These are phyloP conservation scores for Chromis chromis DNA, from an alignment of 2,797 vertebrate genomes.

Conservation along the genomic window DNA sequence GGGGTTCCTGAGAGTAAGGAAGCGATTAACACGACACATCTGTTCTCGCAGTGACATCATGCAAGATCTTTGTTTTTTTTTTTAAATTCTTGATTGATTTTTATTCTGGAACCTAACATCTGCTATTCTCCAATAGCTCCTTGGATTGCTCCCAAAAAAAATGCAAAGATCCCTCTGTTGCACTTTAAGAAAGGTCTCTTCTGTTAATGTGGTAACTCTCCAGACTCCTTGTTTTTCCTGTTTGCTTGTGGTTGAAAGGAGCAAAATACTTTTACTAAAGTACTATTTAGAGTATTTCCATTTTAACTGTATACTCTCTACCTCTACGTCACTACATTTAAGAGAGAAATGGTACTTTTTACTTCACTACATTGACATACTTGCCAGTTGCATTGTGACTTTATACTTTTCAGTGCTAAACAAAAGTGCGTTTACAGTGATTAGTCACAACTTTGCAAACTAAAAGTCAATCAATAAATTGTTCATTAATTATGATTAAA, in stretches of 20 bases:
- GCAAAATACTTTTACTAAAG: background rate
- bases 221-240: background rate
- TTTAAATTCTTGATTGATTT: conserved; percentile 12
- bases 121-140: conserved; percentile 18
- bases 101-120: conserved; percentile 30
- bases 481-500: conserved; percentile 7
- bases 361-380: too few relatives aligned
- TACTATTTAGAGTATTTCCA: background rate
- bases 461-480: background rate
- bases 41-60: conserved; percentile 37
- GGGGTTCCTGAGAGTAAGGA: conserved; percentile 33
- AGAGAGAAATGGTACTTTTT: too few relatives aligned
- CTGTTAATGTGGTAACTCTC: background rate
- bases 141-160: background rate
- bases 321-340: too few relatives aligned
- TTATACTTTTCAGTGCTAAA: too few relatives aligned
- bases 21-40: conserved; percentile 46
- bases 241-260: background rate
- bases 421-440: background rate
- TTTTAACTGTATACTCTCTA: background rate
- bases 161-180: background rate
- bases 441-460: conserved; percentile 6
- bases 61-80: conserved; percentile 27
- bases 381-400: too few relatives aligned
- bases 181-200: background rate